These are phyloP conservation scores for Agrotis clavis DNA, from an alignment of 2,888 invertebrate genomes.

Conservation along the genomic window DNA sequence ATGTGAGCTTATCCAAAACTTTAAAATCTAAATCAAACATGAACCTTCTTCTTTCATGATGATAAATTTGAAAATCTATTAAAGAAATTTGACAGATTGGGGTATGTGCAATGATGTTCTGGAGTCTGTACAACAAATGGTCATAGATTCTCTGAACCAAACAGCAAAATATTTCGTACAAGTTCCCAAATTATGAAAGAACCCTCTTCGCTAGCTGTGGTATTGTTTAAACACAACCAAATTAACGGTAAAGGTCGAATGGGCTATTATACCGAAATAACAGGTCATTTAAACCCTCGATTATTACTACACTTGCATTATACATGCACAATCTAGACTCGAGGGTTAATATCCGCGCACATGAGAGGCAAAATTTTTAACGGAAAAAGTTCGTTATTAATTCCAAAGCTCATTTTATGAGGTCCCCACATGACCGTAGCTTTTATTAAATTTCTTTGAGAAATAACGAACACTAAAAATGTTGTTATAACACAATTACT, in stretches of 20 bases:
- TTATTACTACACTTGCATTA: conserved; percentile 25
- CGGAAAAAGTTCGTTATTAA: conserved; percentile 67
- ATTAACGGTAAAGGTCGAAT: background rate
- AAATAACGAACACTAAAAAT: conserved; percentile 66
- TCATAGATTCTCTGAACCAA: too few relatives aligned
- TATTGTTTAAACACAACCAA: background rate
- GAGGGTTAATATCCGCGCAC: conserved; percentile 28
- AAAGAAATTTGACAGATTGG: too few relatives aligned
- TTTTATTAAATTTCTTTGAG: conserved; percentile 69
- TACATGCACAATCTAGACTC: conserved; percentile 22
- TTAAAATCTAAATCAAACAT: too few relatives aligned
- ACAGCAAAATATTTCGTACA: too few relatives aligned
- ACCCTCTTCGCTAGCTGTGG: too few relatives aligned
- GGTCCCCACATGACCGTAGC: conserved; percentile 65
- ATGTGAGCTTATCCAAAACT: too few relatives aligned
- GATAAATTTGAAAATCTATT: too few relatives aligned
- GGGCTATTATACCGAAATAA: background rate
- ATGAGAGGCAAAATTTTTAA: conserved; percentile 58
- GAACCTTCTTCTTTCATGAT: too few relatives aligned
- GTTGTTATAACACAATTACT: conserved; percentile 64
- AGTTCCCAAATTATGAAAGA: too few relatives aligned
- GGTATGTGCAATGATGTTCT: too few relatives aligned
- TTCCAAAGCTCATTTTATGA: conserved; percentile 64
- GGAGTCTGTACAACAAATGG: too few relatives aligned
- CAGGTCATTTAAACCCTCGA: background rate